Conservation (phyloP, 1,140 invertebrate genomes). For the Matsumurasca onukii region DNA sequence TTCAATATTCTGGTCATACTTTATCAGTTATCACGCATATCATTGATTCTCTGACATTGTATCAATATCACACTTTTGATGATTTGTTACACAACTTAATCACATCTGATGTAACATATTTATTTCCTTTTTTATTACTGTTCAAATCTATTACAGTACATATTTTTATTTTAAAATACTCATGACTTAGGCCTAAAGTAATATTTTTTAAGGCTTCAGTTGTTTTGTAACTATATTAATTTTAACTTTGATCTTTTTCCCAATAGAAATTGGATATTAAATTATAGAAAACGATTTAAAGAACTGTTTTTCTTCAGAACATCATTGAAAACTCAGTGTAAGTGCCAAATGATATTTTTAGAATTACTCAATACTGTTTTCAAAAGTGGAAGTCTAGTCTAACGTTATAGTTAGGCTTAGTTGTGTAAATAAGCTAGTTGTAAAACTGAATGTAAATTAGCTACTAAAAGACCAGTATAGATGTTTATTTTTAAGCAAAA, state of each 20-base stretch:
- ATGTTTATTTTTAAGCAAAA: not conserved
- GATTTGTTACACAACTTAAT: not conserved
- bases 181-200: not conserved
- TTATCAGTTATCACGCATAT: not conserved
- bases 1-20: not conserved
- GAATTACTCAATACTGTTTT: not conserved
- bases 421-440: not conserved
- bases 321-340: not conserved
- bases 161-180: not conserved
- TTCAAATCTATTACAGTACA: not conserved
- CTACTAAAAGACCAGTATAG: conserved; percentile 21
- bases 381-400: not conserved
- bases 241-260: not conserved
- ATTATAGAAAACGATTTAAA: not conserved
- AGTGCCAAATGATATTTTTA: conserved; percentile 10
- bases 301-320: too few relatives aligned
- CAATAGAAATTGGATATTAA: not conserved
- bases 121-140: not conserved
- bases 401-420: conserved; percentile 19
- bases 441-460: conserved; percentile 14
- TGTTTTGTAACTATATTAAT: not conserved
- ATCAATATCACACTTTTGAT: not conserved
- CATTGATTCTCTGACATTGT: not conserved
- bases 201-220: not conserved
- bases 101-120: not conserved